phyloP scores from a whole-genome alignment of 2,888 invertebrate species.

The Meiosimyza platycephala region DNA sequence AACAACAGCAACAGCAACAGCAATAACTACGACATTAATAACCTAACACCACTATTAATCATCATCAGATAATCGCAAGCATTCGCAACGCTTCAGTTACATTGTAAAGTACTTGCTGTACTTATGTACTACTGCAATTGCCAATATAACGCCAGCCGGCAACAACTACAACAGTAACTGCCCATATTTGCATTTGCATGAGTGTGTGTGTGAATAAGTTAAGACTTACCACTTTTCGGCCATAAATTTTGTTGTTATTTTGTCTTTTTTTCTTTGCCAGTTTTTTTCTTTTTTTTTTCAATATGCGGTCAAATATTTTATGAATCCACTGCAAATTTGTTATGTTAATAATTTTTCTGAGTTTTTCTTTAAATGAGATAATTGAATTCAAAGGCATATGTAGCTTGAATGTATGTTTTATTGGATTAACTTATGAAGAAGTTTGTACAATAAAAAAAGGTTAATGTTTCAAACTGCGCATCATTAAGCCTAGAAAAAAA shows the following conservation, averaged over 20 bases:
- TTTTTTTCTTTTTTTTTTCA: background rate
- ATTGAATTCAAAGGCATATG: too few species aligned
- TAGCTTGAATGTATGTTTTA: too few species aligned
- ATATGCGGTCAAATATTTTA: slow-evolving; percentile 29
- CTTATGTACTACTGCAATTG: too few species aligned
- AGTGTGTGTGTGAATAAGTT: too few species aligned
- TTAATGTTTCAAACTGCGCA: too few species aligned
- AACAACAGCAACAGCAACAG: background rate
- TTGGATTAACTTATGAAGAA: too few species aligned
- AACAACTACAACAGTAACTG: background rate
- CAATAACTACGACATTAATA: background rate
- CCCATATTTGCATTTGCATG: background rate
- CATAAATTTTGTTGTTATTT: background rate
- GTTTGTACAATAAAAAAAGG: too few species aligned
- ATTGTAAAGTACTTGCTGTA: too few species aligned
- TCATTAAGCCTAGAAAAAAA: too few species aligned
- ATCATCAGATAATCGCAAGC: background rate
- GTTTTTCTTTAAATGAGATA: too few species aligned
- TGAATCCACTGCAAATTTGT: slow-evolving; percentile 27
- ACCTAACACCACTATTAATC: background rate
- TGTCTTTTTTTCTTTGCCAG: background rate
- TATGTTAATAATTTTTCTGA: slow-evolving; percentile 14
- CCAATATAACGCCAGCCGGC: background rate
- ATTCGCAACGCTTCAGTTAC: background rate
- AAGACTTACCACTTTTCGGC: too few species aligned